Base-by-base conservation (phyloP, 2,113 vertebrate species). In the Rana temporaria region DNA sequence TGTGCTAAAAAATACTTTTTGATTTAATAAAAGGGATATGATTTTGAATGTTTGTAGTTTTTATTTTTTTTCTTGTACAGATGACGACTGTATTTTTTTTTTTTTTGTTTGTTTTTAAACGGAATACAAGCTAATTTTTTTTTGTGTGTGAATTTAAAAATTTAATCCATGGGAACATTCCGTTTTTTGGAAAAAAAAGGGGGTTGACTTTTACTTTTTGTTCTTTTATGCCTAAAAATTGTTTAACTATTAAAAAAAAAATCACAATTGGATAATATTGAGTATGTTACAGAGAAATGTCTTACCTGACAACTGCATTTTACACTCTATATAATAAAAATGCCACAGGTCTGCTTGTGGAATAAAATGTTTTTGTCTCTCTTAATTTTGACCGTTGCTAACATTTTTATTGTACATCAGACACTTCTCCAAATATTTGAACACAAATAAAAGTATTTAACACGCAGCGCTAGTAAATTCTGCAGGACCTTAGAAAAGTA, bases 1-100 rank as follows among this genome's bases (percentile, higher is more conserved):
- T 94, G 92, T 86, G 85, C 90, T 90, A 88, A 92, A 75, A 88
- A 68, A 48, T 48, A 55, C 42, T 63, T 90, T 90, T 91, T 93
- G 96, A 95, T 95, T 98, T 96, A 98, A 97, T 96, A 96, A 98
- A 98, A 98, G 96, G 97, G 97, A 98, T 95, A 93, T 97, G 96
- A 97, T 98, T 97, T 96, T 87, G 92, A 89, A 90, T 96, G 96
- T 97, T 96, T 94, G 95, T 97, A 96, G 96, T 95, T 95, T 91
- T 57, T 38, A 95, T 94, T 91, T 74, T 64, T 68, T 64, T 89
- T 92, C 90, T 90, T 98, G 96, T 98, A 97, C 96, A 98, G 96
- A 96, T 96, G 96, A 97, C 96, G 96, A 94, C n/a, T n/a, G n/a
- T n/a, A n/a, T 97, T 97, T 97, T 97, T 97, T 97, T 97, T 90